Percentiles rank a stretch among this genome's conserved stretches.
These are phyloP conservation scores for Bathynomus jamesi DNA, from an alignment of 1,140 invertebrate species.

Conservation along the genomic window DNA sequence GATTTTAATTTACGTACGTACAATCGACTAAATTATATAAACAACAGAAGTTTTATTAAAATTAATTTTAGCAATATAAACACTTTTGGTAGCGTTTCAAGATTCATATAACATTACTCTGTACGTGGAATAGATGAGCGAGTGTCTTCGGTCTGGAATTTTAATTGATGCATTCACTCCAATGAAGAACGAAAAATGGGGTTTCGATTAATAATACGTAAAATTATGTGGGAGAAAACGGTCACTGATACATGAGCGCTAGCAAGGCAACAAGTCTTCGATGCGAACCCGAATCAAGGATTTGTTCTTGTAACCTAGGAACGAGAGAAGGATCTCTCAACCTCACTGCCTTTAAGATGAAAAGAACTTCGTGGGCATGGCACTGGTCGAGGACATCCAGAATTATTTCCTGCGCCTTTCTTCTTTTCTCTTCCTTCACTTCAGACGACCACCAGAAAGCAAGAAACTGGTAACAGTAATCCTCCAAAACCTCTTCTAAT, in stretches of 20 bases:
- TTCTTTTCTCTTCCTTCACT: not conserved
- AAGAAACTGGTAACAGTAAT: not conserved
- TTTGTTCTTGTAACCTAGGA: not conserved
- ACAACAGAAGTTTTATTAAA: too few relatives aligned
- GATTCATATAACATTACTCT: too few relatives aligned
- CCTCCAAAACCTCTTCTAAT: not conserved
- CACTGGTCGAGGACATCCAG: not conserved
- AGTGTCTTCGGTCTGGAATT: too few relatives aligned
- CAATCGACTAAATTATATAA: too few relatives aligned
- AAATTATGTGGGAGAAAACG: too few relatives aligned
- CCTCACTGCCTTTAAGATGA: not conserved
- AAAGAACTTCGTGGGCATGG: not conserved
- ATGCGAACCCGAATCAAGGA: not conserved
- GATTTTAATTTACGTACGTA: too few relatives aligned
- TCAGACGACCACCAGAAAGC: not conserved
- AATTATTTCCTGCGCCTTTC: not conserved
- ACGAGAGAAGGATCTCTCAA: not conserved
- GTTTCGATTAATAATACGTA: too few relatives aligned
- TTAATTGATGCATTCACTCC: too few relatives aligned
- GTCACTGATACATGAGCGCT: not conserved
- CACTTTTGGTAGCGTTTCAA: too few relatives aligned
- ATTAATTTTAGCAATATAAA: too few relatives aligned
- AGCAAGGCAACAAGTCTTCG: not conserved
- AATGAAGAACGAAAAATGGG: too few relatives aligned
- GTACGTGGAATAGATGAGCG: too few relatives aligned